Conservation (phyloP, 37 sponge, comb jelly and placozoan genomes). For the Aphrocallistes beatrix region DNA sequence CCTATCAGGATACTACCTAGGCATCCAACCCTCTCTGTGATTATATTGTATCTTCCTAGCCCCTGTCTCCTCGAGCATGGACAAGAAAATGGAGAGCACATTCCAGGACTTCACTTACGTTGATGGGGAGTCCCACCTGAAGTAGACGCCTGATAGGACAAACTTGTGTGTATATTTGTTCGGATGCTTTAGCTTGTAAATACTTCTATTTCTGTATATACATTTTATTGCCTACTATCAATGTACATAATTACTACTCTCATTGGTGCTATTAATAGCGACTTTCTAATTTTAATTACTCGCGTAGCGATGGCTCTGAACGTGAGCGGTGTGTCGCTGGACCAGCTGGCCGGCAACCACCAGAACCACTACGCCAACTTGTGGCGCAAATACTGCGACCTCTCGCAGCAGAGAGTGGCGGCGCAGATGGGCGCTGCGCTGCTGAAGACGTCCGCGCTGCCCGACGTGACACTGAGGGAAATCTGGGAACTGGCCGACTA, state of each 20-base stretch:
- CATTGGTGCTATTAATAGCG: not conserved
- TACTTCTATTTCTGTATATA: not conserved
- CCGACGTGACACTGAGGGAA: not conserved
- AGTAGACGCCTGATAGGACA: not conserved
- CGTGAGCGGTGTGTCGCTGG: not conserved
- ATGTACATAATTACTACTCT: not conserved
- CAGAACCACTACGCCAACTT: not conserved
- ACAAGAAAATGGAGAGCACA: not conserved
- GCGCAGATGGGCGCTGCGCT: not conserved
- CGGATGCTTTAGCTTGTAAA: no score
- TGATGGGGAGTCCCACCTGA: not conserved
- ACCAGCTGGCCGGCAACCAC: not conserved
- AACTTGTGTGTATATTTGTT: not conserved
- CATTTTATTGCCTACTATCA: not conserved
- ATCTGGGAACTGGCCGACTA: conserved; percentile 33
- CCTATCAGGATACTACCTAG: no score
- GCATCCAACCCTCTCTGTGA: no score
- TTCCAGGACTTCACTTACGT: not conserved
- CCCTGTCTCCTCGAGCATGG: not conserved
- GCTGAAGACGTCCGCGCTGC: conserved; percentile 16
- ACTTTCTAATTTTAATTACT: not conserved
- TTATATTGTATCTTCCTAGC: no score
- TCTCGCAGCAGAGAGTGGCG: not conserved
- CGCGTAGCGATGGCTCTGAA: not conserved
- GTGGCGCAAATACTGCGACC: not conserved